Percentiles rank a stretch among this genome's conserved stretches.
Conservation (phyloP, 2,797 vertebrate genomes). For the Acestrorhynchus altus region DNA sequence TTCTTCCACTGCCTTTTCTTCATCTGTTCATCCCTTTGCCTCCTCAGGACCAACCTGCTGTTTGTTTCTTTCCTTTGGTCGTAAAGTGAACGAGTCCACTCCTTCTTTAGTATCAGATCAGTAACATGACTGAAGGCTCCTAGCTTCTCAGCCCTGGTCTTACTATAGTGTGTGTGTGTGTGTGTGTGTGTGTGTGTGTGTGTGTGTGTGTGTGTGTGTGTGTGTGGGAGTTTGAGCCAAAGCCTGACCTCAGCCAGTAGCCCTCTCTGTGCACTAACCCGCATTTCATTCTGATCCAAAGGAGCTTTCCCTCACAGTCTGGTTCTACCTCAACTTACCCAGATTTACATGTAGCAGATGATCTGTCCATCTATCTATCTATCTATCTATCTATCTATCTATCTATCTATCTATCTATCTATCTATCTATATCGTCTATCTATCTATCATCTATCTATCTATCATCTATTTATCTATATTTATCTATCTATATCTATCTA, state of each 20-base stretch:
- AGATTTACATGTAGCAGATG: constrained; percentile 49
- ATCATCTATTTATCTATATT: too few relatives aligned
- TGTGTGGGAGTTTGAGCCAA: constrained; percentile 69
- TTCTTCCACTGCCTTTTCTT: constrained; percentile 58
- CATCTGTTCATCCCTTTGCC: constrained; percentile 70
- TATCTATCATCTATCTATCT: not conserved
- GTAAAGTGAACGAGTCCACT: constrained; percentile 71
- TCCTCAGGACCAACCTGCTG: constrained; percentile 72
- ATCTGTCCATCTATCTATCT: constrained; percentile 47
- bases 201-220: constrained; percentile 58
- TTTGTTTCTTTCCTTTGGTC: constrained; percentile 69
- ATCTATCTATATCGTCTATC: not conserved
- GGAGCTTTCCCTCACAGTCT: constrained; percentile 69
- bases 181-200: constrained; percentile 45
- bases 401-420: constrained; percentile 27
- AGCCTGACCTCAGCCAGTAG: constrained; percentile 75
- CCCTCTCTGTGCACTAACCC: constrained; percentile 79
- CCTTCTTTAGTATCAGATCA: constrained; percentile 80
- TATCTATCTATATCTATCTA: too few relatives aligned
- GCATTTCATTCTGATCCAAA: constrained; percentile 82
- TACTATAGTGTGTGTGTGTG: constrained; percentile 16
- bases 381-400: not conserved
- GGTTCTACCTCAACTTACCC: constrained; percentile 77
- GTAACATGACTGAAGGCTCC: constrained; percentile 69
- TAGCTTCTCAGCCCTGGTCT: constrained; percentile 68